Conservation (phyloP, 1,140 invertebrate species). For the Eurosta solidaginis region DNA sequence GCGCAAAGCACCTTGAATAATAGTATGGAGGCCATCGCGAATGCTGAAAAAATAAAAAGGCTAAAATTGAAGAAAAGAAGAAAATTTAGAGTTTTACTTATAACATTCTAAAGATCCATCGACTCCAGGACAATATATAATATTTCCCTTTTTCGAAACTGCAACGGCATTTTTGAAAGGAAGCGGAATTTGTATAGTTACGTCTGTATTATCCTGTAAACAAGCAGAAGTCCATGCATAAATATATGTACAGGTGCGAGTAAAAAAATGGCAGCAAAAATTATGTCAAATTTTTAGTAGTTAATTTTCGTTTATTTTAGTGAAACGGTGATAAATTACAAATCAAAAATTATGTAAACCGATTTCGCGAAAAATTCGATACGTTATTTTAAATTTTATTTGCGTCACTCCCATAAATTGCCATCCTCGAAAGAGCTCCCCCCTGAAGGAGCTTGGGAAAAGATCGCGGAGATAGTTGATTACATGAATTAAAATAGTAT, state of each 20-base stretch:
- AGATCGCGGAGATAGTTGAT: no score
- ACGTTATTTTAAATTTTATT: no score
- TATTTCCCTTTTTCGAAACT: constrained; percentile 45
- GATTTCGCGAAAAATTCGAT: no score
- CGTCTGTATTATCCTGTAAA: constrained; percentile 43
- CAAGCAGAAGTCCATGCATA: neutral
- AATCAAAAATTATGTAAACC: no score
- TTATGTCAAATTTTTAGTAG: neutral
- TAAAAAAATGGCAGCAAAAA: neutral
- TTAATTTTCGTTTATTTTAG: neutral
- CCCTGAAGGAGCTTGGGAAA: no score
- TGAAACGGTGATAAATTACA: no score
- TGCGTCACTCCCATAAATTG: no score
- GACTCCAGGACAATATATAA: constrained; percentile 48
- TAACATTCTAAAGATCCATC: constrained; percentile 52
- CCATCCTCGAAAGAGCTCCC: no score
- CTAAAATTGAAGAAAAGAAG: neutral
- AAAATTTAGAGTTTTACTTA: constrained; percentile 11
- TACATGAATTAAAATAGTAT: no score
- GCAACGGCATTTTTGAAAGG: constrained; percentile 54
- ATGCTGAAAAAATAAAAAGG: constrained; percentile 36
- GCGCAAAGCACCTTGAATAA: constrained; percentile 45
- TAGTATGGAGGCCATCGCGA: constrained; percentile 43
- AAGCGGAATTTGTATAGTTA: constrained; percentile 52
- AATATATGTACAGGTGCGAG: neutral